Percentiles rank a stretch among this genome's conserved stretches.
Conservation (phyloP, 2,797 vertebrate genomes). For the Naso thynnoides region DNA sequence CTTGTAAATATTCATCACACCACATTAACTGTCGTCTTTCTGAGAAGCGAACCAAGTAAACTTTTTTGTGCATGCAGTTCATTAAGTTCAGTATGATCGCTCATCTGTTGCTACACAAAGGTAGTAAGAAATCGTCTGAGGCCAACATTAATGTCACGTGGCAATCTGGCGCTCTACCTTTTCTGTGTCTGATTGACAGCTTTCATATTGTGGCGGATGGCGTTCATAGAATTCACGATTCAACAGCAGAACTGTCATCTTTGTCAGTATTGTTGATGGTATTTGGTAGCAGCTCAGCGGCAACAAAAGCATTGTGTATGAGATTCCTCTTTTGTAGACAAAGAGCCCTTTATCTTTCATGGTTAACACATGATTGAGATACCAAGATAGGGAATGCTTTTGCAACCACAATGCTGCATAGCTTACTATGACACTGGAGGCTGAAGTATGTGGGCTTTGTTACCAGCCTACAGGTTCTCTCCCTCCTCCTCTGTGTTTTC, state of each 20-base stretch:
- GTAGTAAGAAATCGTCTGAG: constrained; percentile 10
- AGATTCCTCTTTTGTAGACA: constrained; percentile 39
- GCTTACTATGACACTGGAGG: constrained; percentile 19
- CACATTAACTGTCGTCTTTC: too few species aligned
- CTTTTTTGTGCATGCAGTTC: too few species aligned
- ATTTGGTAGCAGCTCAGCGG: constrained; percentile 21
- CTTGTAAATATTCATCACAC: too few species aligned
- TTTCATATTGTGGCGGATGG: constrained; percentile 32
- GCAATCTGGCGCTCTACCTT: not conserved
- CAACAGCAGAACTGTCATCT: constrained; percentile 22
- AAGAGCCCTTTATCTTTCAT: constrained; percentile 44
- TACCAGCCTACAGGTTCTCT: constrained; percentile 5
- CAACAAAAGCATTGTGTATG: constrained; percentile 36
- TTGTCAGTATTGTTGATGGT: constrained; percentile 13
- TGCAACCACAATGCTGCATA: constrained; percentile 52
- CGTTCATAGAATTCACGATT: constrained; percentile 39
- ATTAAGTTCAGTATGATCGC: not conserved
- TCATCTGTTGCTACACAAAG: not conserved
- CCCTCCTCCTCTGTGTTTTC: constrained; percentile 44
- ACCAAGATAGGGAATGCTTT: constrained; percentile 39
- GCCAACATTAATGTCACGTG: not conserved
- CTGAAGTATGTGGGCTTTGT: constrained; percentile 1
- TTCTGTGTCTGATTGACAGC: constrained; percentile 32
- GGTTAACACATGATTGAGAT: constrained; percentile 19
- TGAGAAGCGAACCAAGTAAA: too few species aligned